Base-by-base conservation (phyloP, 37 sponge, comb jelly and placozoan species). In the Tethya wilhelma region DNA sequence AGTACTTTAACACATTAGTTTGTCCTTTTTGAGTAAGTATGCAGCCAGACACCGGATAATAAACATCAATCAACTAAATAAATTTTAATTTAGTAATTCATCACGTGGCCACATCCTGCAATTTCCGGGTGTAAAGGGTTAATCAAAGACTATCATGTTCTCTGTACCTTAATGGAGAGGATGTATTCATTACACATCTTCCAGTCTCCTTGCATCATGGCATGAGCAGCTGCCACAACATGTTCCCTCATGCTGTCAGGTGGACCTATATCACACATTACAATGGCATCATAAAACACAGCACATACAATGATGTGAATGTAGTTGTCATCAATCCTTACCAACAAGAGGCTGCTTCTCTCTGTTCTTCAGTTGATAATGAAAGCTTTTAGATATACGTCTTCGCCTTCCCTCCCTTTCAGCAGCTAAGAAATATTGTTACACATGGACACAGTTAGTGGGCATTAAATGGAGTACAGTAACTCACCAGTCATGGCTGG, bases 171-270 rank as follows among this genome's bases (percentile, higher is more conserved):
- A 64, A 96, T 89, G 56, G 78, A 71, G 28, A 96, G 78, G 55
- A 99, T 92, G 74, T 78, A 91, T 28, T 99, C 95, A 4, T 73
- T 84, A 66, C 97, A 96, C 23, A 80, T 56, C 69, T 84, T 91
- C 99, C 99, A 99, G 83, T 99, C 78, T 0, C 97, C 99, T 55
- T 70, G 67, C 83, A 63, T 89, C 99, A 99, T 99, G 7, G 95
- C 95, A 67, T 93, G 90, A 38, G 99, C 90, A 23, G 99, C 97
- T 25, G 99, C 99, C 5, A 99, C 93, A 29, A 99, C 97, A 74
- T 99, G 97, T 67, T 99, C 99, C 28, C 99, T 60, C 95, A 96
- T 99, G 38, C 90, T 91, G 64, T 99, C 99, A 44, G 99, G 99
- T 0, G 99, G 99, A 49, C 97, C 99, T 93, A 79, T 0, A 36